Evolutionary conservation across 2,888 invertebrate species (phyloP), one percentile per base, ranked within the genome.

Genomic region (Dryobota labecula): DNA sequence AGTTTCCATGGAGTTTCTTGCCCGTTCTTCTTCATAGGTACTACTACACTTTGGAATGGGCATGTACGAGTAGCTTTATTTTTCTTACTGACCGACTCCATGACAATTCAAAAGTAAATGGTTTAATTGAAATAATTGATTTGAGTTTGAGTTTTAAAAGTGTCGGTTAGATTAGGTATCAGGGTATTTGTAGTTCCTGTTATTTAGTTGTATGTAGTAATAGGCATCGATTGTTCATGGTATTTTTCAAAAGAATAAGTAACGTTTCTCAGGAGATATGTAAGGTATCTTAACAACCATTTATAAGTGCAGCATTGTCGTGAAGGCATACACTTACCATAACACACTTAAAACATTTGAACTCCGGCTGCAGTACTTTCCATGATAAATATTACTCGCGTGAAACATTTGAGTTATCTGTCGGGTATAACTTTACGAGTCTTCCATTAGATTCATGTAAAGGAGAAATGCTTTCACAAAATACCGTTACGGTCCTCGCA

Each of bases 401-500:
- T 89, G 87, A 87, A 88, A 90, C 90, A 90, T 92, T 92, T 89
- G 77, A 89, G 87, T 92, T 93, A 94, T 93, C 93, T 90, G 43
- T 51, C 58, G 69, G 36, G 41, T 71, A 76, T 75, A 81, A 77
- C 85, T 87, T 86, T 84, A 87, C 85, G 83, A 83, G 80, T 77
- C 87, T 85, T 91, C 91, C 92, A 94, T 93, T 92, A 91, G 86
- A 81, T 79, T 84, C 84, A 58, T 64, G 80, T 83, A 85, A 87
- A 83, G 86, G 57, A 92, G 91, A 93, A 92, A 93, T 89, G 87
- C 84, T 88, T 88, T 90, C 84, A 67, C 82, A 84, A 87, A 89
- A 88, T 95, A 92, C 95, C 95, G 95, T 95, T 95, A 95, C 88
- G 90, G 90, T 90, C 90, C 85, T 86, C 82, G 71, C 80, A 82